Conservation (phyloP, 2,113 vertebrate genomes). For the Dolichallabes microphthalmus region DNA sequence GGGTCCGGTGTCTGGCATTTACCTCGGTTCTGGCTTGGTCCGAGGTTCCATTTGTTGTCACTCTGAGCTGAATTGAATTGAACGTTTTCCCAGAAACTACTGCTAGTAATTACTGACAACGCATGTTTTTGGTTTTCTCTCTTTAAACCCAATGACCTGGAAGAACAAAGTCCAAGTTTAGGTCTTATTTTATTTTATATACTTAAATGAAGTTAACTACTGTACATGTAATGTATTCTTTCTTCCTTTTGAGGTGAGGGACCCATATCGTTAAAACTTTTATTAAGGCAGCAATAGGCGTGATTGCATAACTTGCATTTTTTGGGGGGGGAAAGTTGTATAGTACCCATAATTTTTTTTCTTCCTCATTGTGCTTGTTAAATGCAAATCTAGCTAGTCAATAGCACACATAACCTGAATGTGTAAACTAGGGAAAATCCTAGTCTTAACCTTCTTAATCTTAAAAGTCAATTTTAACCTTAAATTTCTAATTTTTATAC, state of each 20-base stretch:
- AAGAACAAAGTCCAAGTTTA: slow-evolving; percentile 26
- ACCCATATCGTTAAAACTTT: not conserved
- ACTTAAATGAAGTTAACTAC: not conserved
- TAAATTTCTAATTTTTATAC: too few relatives aligned
- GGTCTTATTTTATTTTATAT: not conserved
- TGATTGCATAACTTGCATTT: not conserved
- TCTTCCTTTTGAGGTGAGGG: not conserved
- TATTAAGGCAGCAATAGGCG: not conserved
- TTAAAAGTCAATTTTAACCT: not conserved
- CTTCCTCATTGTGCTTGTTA: not conserved
- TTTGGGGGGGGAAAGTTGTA: not conserved
- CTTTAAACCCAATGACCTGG: slow-evolving; percentile 40
- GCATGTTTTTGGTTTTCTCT: slow-evolving; percentile 48
- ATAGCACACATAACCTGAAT: not conserved
- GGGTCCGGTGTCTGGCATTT: slow-evolving; percentile 54
- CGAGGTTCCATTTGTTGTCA: slow-evolving; percentile 52
- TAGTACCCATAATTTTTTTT: not conserved
- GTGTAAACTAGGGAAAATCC: not conserved
- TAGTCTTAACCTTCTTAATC: not conserved
- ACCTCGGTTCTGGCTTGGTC: slow-evolving; percentile 37
- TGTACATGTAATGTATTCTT: not conserved
- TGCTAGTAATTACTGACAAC: slow-evolving; percentile 38
- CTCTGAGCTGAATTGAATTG: slow-evolving; percentile 52
- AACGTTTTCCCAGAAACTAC: slow-evolving; percentile 46
- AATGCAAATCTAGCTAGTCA: not conserved